Evolutionary conservation across 2,888 invertebrate species (phyloP), one percentile per base, ranked within the genome.

Genomic region (Chrysolina oricalcia): DNA sequence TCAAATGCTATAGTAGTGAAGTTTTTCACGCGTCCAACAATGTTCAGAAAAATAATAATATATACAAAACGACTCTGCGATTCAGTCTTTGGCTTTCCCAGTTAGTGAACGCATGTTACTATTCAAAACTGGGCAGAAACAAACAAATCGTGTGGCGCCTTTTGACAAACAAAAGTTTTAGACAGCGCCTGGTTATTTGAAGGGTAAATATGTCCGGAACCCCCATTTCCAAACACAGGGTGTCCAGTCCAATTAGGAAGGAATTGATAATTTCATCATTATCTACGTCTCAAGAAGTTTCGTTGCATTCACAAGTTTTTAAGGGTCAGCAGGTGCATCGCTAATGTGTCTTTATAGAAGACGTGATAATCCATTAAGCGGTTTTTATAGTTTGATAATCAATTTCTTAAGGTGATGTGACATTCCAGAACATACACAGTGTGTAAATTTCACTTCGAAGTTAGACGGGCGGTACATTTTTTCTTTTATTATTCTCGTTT

Each of bases 101-200:
- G 23, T 35, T 59, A n/a, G 23, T 27, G 17, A 23, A 35, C 15
- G 35, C 35, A 59, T 27, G n/a, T 59, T 59, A 59, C 59, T 15
- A 59, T 27, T 59, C 35, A 15, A 27, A 59, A 27, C 50, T 50
- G 19, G 8, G 19, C 50, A 19, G 50, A 50, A 68, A 13, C 69
- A 78, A 78, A 78, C 75, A 78, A 73, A 80, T 74, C 74, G 68
- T 71, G 79, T 82, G 83, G 83, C 83, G 83, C 83, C 83, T 82
- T 78, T 82, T 63, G 66, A 50, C 78, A 83, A 83, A 83, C 81
- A 83, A 80, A 79, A 74, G 78, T 82, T 81, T 83, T 82, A 82
- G 81, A 80, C 64, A 77, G 74, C 74, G 74, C 74, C 72, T 73
- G 66, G 73, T 77, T 75, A 80, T 82, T 80, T 79, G 78, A 73